Evolutionary conservation across 2,888 invertebrate species (phyloP).

Genomic region (Cryptus viduatorius): DNA sequence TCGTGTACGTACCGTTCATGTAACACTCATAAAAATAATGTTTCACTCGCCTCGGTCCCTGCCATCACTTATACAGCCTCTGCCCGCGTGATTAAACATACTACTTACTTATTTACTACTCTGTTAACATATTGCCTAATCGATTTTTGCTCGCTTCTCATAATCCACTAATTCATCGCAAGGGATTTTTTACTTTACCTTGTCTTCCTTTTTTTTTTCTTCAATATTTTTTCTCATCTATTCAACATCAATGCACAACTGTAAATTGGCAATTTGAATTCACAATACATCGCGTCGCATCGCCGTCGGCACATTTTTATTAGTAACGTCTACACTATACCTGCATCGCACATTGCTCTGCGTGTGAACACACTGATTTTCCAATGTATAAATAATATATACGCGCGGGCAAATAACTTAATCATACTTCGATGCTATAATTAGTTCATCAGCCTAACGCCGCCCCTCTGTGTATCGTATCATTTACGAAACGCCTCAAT

Average conservation of each 20-base stretch:
- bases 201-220: constrained; percentile 38
- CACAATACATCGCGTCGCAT: constrained; percentile 8
- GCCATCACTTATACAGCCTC: constrained; percentile 20
- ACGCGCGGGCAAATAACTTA: constrained; percentile 12
- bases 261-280: constrained; percentile 22
- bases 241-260: constrained; percentile 33
- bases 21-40: constrained; percentile 60
- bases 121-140: constrained; percentile 66
- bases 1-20: constrained; percentile 65
- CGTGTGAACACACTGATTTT: constrained; percentile 1
- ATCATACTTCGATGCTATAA: background rate
- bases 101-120: constrained; percentile 18
- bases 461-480: background rate
- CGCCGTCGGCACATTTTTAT: constrained; percentile 5
- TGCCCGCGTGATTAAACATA: constrained; percentile 22
- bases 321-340: constrained; percentile 14
- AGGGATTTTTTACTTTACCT: constrained; percentile 68
- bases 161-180: constrained; percentile 75
- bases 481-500: background rate
- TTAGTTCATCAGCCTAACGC: background rate
- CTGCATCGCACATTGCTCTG: constrained; percentile 25
- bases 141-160: constrained; percentile 77
- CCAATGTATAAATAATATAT: background rate
- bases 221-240: constrained; percentile 26
- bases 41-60: constrained; percentile 31